Conservation (phyloP, 2,888 invertebrate species). For the Phytoseiulus persimilis region DNA sequence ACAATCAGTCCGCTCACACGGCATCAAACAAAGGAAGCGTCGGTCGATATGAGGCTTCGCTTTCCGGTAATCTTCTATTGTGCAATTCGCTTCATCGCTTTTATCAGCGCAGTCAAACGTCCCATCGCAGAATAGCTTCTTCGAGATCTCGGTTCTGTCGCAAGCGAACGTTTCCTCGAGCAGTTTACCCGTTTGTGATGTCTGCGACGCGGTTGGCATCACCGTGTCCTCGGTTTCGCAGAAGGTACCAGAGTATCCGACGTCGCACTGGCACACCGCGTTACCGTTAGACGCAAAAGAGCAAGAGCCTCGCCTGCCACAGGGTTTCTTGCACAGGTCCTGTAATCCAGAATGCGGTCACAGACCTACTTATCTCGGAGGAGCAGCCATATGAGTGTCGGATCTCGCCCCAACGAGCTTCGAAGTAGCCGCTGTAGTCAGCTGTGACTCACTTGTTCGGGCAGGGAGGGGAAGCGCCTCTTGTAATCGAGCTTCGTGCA, state of each 20-base stretch:
- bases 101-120: background rate
- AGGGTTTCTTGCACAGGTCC: background rate
- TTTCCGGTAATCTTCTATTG: background rate
- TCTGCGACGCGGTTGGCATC: too few species aligned
- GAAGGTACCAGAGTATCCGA: background rate
- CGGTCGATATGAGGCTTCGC: background rate
- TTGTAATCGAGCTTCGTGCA: background rate
- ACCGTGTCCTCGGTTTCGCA: background rate
- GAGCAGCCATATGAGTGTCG: too few species aligned
- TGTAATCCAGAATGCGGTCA: background rate
- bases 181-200: background rate
- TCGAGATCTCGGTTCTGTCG: background rate
- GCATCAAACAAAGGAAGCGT: background rate
- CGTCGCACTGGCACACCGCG: background rate
- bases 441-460: background rate
- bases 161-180: background rate
- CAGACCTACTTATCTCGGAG: background rate
- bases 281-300: background rate
- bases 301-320: background rate
- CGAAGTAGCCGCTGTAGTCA: too few species aligned
- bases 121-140: background rate
- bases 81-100: background rate
- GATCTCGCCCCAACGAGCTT: too few species aligned
- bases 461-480: background rate
- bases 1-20: background rate